Base-by-base conservation (phyloP, 2,797 vertebrate genomes). In the Chaenodraco wilsoni region DNA sequence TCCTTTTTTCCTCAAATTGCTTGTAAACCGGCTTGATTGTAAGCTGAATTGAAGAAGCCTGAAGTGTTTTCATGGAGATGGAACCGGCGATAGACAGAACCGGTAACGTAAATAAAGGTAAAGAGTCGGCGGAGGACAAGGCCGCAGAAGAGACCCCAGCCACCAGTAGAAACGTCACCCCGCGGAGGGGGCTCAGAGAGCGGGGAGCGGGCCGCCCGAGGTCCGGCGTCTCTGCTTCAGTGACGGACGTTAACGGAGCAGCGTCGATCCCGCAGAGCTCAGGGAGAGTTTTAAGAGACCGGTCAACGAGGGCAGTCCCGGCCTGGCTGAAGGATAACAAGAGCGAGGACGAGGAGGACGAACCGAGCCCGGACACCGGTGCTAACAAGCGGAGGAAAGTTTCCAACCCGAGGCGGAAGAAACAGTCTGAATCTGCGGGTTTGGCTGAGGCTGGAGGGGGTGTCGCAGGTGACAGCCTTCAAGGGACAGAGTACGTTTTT, bases 311-410 rank as follows among this genome's bases (percentile, higher is more conserved):
- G 76, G 79, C 95, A 72, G 91, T 94, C 78, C 94, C 95, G 75
- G 91, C 95, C 76, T 91, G 95, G 96, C 82, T 95, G 61, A 93
- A 92, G 80, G 94, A 88, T 70, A 87, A 84, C 16, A 93, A 86
- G 74, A 94, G 88, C n/a, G 91, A 91, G 5, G 86, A 89, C 15
- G 90, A 91, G 1, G 90, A 84, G 2, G 92, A 92, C 67, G 91
- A 92, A 65, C 65, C 69, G 45, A 86, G 70, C 57, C 78, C 81
- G 44, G 91, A 95, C 74, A 84, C 86, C 44, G 89, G 90, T 0
- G 92, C 90, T 14, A 91, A 90, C 69, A 96, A 96, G 79, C 93
- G 96, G 79, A 94, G 95, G 86, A 97, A 96, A 92, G 94, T 96
- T 78, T 93, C 95, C 63, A 95, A 94, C 72, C 95, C 95, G 44